Percentiles rank a stretch among this genome's conserved stretches.
phyloP scores from a whole-genome alignment of 1,140 invertebrate genomes.

The Hermatobates lingyangjiaoensis region DNA sequence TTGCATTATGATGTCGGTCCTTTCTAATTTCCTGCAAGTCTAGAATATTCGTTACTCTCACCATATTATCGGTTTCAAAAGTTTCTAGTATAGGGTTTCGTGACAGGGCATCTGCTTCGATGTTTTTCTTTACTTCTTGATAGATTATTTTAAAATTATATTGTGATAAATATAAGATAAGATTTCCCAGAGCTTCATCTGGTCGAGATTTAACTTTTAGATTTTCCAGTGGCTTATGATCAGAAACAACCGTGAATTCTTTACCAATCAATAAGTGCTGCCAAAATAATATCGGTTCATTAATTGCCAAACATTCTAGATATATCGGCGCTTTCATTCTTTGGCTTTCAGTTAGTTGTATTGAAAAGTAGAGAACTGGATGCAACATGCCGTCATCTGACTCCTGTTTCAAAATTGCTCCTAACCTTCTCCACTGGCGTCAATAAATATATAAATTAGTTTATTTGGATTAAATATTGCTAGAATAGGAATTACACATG shows the following conservation, averaged over 20 bases:
- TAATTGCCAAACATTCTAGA: slow-evolving; percentile 23
- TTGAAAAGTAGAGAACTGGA: slow-evolving; percentile 20
- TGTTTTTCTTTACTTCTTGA: slow-evolving; percentile 13
- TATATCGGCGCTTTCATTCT: slow-evolving; percentile 23
- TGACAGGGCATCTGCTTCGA: slow-evolving; percentile 15
- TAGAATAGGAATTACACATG: slow-evolving; percentile 20
- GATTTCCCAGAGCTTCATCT: slow-evolving; percentile 22
- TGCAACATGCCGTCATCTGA: slow-evolving; percentile 17
- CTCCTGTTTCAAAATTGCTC: slow-evolving; percentile 22
- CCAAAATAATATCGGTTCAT: slow-evolving; percentile 24
- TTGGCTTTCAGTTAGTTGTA: slow-evolving; percentile 19
- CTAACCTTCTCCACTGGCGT: slow-evolving; percentile 21
- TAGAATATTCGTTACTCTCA: too few relatives aligned
- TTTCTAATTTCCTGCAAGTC: too few relatives aligned
- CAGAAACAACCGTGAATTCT: slow-evolving; percentile 22
- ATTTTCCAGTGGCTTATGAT: slow-evolving; percentile 25
- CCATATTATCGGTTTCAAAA: too few relatives aligned
- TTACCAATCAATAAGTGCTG: slow-evolving; percentile 23
- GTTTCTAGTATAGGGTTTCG: slow-evolving; percentile 16
- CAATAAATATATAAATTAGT: slow-evolving; percentile 21
- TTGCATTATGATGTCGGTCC: neutral
- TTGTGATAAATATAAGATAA: slow-evolving; percentile 23
- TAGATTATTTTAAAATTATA: slow-evolving; percentile 20
- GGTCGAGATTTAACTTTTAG: slow-evolving; percentile 22
- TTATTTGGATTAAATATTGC: slow-evolving; percentile 20